Evolutionary conservation across 2,797 vertebrate genomes (phyloP), one percentile per base, ranked within the genome.

Genomic region (Emydoidea blandingii): DNA sequence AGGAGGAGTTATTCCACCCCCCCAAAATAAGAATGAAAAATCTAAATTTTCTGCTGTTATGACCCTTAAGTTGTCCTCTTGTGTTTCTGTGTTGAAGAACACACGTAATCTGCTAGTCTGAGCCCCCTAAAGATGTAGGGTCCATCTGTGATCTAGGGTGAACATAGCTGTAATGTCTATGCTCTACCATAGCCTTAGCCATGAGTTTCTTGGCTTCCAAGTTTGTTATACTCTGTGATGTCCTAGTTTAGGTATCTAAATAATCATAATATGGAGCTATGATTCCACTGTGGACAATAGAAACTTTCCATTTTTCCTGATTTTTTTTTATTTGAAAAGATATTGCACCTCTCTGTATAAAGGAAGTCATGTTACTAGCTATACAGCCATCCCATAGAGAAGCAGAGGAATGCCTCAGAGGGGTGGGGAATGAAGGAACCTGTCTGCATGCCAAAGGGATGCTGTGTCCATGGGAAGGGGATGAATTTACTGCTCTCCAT

Each of bases 61-160:
- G 81, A 90, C 87, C 37, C 79, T 81, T 79, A 87, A 88, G n/a
- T 91, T 79, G 5, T 79, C 91, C 50, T 89, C 34, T 87, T 87
- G 50, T 37, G 89, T 8, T 82, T 80, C 31, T 81, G 10, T 90
- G 65, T 34, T 89, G 56, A 94, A 37, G 56, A 89, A 81, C 47
- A 89, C 53, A 27, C 47, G n/a, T 21, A 21, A 90, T 50, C 8
- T 1, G 21, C 54, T 92, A 83, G 68, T 82, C 56, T 95, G 50
- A 88, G 62, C 79, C 80, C 80, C 81, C 31, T 49, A 65, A 79
- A n/a, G 57, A 93, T 78, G 34, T 81, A 56, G 84, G 88, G 53
- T 8, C 65, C n/a, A 5, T 89, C 92, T 91, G 19, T 15, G 44
- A 78, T 90, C 37, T 89, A 76, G 83, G n/a, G 21, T 8, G 3